Evolutionary conservation across 1,140 invertebrate genomes (phyloP), one percentile per base, ranked within the genome.

Genomic region (Calephelis virginiensis): DNA sequence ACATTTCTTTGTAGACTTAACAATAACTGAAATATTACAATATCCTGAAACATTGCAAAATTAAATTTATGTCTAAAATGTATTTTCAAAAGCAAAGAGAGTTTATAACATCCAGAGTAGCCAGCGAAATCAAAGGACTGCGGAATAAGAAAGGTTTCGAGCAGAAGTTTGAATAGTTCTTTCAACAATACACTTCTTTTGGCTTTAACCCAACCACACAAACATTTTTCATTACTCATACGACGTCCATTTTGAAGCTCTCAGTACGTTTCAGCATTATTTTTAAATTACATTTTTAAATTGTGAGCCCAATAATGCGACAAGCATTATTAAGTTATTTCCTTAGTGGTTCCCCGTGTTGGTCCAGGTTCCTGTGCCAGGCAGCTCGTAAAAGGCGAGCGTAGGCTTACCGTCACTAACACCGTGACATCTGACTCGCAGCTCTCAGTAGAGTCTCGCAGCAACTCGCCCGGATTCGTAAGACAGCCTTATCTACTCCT

Each of bases 141-240:
- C 50, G 50, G 28, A 17, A 56, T 56, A 56, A 56, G 50, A 56
- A 56, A 56, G 28, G 28, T 28, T 14, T 56, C 3, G 6, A 56
- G 17, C 50, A 37, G 50, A 56, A 56, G 14, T 56, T 37, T 56
- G 50, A 56, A 56, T 56, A 56, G 50, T 28, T 43, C 3, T 43
- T 56, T 56, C 17, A 56, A 56, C 50, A 56, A 56, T 56, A 56
- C 50, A 28, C 50, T 14, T 11, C 28, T 56, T 56, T 56, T 56
- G 50, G 50, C 50, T 56, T 56, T 56, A 56, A 9, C 50, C 50
- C 50, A 56, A 11, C 50, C 50, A 37, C 17, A 56, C 50, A n/a
- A 49, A 49, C 12, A 56, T 14, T 37, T 56, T 56, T 56, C 50
- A 56, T 56, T 56, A 28, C 50, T 56, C 49, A 53, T 53, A 53